Evolutionary conservation across 92 coral and sea anemone genomes (phyloP).

Genomic region (Phenganax stokvisi): DNA sequence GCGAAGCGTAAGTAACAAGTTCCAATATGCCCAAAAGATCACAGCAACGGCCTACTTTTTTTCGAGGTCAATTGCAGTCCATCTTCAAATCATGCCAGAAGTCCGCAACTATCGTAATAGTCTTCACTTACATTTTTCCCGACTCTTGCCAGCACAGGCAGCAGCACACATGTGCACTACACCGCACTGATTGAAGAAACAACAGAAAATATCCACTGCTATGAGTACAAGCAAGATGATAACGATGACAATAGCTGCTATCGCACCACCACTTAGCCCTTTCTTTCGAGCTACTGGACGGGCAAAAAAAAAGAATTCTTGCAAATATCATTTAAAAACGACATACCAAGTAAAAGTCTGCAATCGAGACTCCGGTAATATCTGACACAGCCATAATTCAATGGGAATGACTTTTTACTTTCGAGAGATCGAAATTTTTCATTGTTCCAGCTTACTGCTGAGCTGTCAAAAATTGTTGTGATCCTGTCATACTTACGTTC

Average conservation of each 20-base stretch:
- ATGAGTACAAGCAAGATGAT: constrained; percentile 75
- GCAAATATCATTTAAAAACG: not conserved
- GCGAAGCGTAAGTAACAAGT: too few relatives aligned
- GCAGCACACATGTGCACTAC: constrained; percentile 41
- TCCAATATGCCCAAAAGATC: not conserved
- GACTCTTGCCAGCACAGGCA: constrained; percentile 28
- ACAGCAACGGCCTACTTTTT: not conserved
- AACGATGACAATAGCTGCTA: constrained; percentile 87
- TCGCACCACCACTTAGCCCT: constrained; percentile 69
- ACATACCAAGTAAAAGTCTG: not conserved
- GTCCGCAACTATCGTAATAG: not conserved
- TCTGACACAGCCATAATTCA: too few relatives aligned
- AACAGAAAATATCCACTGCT: constrained; percentile 85
- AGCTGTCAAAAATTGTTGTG: too few relatives aligned
- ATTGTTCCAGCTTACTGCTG: too few relatives aligned
- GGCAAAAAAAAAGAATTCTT: constrained; percentile 16
- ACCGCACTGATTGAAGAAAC: constrained; percentile 93
- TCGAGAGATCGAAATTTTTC: too few relatives aligned
- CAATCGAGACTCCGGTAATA: not conserved
- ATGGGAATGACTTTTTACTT: too few relatives aligned
- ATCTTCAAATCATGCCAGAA: not conserved
- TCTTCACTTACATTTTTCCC: constrained; percentile 26
- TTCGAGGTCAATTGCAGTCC: not conserved
- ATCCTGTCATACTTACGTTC: too few relatives aligned
- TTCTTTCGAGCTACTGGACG: constrained; percentile 49